Evolutionary conservation across 2,113 vertebrate species (phyloP).

Genomic region (Urocitellus parryii): DNA sequence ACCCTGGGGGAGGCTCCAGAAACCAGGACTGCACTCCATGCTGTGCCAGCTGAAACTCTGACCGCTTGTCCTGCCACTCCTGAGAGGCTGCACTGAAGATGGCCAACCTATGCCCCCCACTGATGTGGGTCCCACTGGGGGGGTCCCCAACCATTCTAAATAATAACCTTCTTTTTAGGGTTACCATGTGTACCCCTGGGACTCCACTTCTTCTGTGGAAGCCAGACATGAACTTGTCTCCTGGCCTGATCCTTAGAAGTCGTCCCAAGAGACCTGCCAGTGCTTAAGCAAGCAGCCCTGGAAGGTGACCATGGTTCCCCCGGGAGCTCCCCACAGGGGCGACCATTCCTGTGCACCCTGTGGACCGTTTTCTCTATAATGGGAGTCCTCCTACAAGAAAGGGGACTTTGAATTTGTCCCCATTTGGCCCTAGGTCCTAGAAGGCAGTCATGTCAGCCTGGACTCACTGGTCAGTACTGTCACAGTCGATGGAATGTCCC

Average conservation of each 20-base stretch:
- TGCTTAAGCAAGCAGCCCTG: not conserved
- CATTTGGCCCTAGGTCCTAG: no score
- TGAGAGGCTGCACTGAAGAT: not conserved
- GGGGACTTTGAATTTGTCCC: not conserved
- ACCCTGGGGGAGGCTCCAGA: not conserved
- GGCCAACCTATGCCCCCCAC: not conserved
- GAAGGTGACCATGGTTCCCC: not conserved
- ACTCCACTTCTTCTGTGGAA: not conserved
- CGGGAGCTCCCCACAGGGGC: not conserved
- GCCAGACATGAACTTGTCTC: not conserved
- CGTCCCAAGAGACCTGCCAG: not conserved
- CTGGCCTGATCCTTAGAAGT: not conserved
- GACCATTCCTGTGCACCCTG: not conserved
- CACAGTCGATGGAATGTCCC: no score
- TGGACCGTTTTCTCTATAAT: not conserved
- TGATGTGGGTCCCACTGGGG: no score
- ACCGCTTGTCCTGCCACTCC: accelerated
- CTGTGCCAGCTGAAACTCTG: not conserved
- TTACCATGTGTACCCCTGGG: not conserved
- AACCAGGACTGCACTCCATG: not conserved
- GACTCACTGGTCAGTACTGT: not conserved
- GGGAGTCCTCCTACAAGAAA: not conserved
- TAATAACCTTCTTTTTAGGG: not conserved
- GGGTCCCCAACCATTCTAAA: not conserved
- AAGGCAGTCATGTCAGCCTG: not conserved